Evolutionary conservation across 2,113 vertebrate species (phyloP).

Genomic region (Podarcis cretensis): DNA sequence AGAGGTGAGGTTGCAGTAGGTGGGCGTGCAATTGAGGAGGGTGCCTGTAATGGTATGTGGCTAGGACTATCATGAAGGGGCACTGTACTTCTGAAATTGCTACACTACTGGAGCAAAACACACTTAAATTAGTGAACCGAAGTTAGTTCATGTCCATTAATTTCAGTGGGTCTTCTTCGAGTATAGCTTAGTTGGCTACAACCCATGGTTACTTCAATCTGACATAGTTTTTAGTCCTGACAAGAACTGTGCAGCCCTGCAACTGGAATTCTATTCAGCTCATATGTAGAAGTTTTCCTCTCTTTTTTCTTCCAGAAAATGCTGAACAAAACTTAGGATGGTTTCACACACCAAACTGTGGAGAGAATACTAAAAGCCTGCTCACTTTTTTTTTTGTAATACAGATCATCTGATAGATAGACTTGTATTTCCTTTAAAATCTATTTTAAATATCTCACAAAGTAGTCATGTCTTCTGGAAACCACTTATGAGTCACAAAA

Average conservation of each 20-base stretch:
- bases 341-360: constrained; percentile 23
- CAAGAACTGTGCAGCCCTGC: constrained; percentile 27
- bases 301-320: background rate
- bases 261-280: constrained; percentile 43
- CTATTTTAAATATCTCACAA: constrained; percentile 8
- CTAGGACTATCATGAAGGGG: too few relatives aligned
- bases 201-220: constrained; percentile 17
- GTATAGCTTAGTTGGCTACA: too few relatives aligned
- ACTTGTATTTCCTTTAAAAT: constrained; percentile 42
- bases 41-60: too few relatives aligned
- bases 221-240: constrained; percentile 23
- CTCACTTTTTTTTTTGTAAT: constrained; percentile 7
- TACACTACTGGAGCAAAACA: too few relatives aligned
- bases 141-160: too few relatives aligned
- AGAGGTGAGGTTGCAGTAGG: too few relatives aligned
- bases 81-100: too few relatives aligned
- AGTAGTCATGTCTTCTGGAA: constrained; percentile 29
- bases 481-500: constrained; percentile 31
- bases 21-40: too few relatives aligned
- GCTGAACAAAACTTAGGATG: constrained; percentile 2
- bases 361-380: constrained; percentile 29
- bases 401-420: constrained; percentile 29
- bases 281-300: background rate
- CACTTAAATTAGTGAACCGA: too few relatives aligned
- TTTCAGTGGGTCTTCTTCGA: too few relatives aligned